Evolutionary conservation across 92 coral and sea anemone species (phyloP), one percentile per base, ranked within the genome.

Genomic region (Porites divaricata): DNA sequence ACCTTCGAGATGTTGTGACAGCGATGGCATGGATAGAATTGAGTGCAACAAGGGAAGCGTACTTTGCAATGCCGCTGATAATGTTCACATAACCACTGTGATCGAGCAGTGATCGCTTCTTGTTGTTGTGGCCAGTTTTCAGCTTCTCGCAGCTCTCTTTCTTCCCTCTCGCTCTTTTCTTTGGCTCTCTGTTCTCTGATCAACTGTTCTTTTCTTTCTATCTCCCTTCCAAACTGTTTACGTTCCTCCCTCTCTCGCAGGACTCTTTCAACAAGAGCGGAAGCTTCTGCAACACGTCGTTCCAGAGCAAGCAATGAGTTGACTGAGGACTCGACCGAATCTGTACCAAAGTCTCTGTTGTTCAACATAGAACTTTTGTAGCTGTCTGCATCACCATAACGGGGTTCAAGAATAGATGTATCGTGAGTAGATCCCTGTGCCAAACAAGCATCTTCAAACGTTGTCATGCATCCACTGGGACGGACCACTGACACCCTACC

Each of bases 1-100:
- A 80, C 73, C 17, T 90, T 88, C 28, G 92, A 88, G 81, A 78
- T 84, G 85, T 95, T 95, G 20, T 95, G 98, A 81, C 98, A 95
- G 62, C 97, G 94, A 72, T 95, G 96, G 76, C 98, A 95, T 4
- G 91, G 83, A 76, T 84, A 89, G 76, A 79, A 95, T 49, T 58
- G 19, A 16, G 61, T 65, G 74, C 98, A 95, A 50, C 98, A 95
- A 15, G 92, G 88, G 58, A 95, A 95, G 14, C 77, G 79, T 0
- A 92, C 87, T 35, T 76, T 69, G 56, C 98, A 95, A 6, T 71
- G 91, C 50, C 98, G 62, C 73, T 95, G 91, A 82, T 88, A 95
- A 64, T 95, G 98, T 19, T 70, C 84, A 69, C 98, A 95, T 50
- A 90, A 63, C 91, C 94, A 92, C 53, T 56, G 67, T 11, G 85